phyloP scores from a whole-genome alignment of 2,888 invertebrate genomes.

The Acheta domesticus region DNA sequence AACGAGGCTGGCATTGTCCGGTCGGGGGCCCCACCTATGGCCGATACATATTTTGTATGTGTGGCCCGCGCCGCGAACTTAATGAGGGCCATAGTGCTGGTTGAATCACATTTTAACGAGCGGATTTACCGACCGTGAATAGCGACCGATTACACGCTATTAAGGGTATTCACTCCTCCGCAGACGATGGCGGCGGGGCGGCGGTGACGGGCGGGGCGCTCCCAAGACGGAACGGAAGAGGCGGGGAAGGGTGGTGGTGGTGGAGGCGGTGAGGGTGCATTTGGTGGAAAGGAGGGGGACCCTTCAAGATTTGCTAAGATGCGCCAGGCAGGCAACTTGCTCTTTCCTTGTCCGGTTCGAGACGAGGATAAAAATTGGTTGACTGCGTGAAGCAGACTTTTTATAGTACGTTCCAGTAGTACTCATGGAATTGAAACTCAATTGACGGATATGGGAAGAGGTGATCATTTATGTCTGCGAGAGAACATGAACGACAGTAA shows the following conservation, averaged over 20 bases:
- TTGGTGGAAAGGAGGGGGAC: too few species aligned
- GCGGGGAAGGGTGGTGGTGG: background rate
- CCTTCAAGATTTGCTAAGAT: too few species aligned
- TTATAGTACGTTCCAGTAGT: too few species aligned
- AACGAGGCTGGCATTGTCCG: constrained; percentile 6
- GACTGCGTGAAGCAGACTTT: too few species aligned
- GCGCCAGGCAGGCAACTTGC: too few species aligned
- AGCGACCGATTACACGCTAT: constrained; percentile 24
- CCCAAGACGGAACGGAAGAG: background rate
- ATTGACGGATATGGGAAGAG: too few species aligned
- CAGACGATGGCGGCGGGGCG: background rate
- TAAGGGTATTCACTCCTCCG: constrained; percentile 20
- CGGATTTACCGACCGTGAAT: constrained; percentile 23
- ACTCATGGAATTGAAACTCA: too few species aligned
- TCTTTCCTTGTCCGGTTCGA: too few species aligned
- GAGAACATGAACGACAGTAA: too few species aligned
- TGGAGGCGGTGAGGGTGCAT: background rate
- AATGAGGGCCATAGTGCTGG: constrained; percentile 22
- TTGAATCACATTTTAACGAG: constrained; percentile 25
- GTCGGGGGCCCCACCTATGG: background rate
- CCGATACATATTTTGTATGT: constrained; percentile 23
- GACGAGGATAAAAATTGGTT: too few species aligned
- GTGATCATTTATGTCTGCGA: too few species aligned
- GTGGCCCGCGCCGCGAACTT: constrained; percentile 21
- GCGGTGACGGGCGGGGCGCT: background rate